These are phyloP conservation scores for Pelmatolapia mariae DNA, from an alignment of 2,113 vertebrate species.

Conservation along the genomic window DNA sequence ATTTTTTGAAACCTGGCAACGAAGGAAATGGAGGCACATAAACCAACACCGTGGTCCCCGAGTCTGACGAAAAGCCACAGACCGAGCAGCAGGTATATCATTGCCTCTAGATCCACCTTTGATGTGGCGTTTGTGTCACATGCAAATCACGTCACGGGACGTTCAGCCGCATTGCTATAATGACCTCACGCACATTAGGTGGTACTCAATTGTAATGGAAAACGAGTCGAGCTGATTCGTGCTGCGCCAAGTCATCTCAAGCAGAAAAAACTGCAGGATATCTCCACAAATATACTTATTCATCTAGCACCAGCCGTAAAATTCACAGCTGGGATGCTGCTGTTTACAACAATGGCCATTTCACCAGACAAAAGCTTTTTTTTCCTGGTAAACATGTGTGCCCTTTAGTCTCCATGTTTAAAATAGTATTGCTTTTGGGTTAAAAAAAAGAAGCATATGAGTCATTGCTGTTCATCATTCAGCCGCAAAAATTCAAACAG, in stretches of 20 bases:
- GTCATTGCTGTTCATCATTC: slow-evolving; percentile 3
- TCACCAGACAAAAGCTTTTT: neutral
- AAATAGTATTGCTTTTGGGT: neutral
- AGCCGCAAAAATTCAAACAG: slow-evolving; percentile 32
- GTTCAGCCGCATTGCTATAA: neutral
- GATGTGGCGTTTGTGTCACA: neutral
- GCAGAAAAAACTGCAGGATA: neutral
- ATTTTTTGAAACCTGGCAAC: neutral
- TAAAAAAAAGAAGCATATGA: neutral
- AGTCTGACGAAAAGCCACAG: neutral
- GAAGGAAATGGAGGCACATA: neutral
- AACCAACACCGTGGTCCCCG: neutral
- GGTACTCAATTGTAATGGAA: neutral
- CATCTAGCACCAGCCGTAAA: neutral
- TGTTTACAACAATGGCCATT: neutral
- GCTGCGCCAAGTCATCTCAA: neutral
- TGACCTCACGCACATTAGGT: neutral
- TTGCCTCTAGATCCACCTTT: neutral
- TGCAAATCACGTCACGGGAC: neutral
- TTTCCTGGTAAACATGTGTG: neutral
- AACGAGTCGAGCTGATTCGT: neutral
- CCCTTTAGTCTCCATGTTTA: slow-evolving; percentile 10
- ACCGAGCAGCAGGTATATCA: neutral
- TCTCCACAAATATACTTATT: neutral
- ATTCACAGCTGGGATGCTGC: slow-evolving; percentile 4